Base-by-base conservation (phyloP, 2,113 vertebrate species). In the Laticauda colubrina region DNA sequence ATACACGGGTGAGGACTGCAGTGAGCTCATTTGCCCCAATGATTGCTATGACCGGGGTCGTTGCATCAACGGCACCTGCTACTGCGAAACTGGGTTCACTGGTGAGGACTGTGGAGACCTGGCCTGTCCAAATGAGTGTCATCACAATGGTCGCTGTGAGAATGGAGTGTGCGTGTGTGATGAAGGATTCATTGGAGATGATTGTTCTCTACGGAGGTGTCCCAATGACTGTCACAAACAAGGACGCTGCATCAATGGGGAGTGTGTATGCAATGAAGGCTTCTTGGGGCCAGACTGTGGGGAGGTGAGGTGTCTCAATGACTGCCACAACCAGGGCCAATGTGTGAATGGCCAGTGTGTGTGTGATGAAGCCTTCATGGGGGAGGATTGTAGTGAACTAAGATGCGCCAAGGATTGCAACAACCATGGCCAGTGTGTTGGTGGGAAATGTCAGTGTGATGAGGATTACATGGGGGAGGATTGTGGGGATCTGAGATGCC, bases 11-110 rank as follows among this genome's bases (percentile, higher is more conserved):
- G 98, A 98, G 1, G 99, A 99, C 97, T 99, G 99, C 93, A 95
- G 98, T 0, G 99, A 99, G 95, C 98, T 99, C 89, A 98, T 99
- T 97, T 99, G 99, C 94, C 99, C 99, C 86, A 99, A 99, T 0
- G 99, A 99, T 97, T 99, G 99, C 95, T 99, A 97, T 0, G 99
- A 99, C 97, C 98, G 99, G 0, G 99, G 99, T n/a, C 99, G 98
- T 93, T 99, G 99, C 12, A 8, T 98, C 94, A 99, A 99, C 0
- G 99, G 99, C 59, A 99, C 98, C 69, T 99, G 99, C 97, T 98
- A 96, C 95, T 99, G 99, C 0, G 99, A 99, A 0, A 97, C 98
- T 2, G 99, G 99, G 9, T 99, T 97, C 96, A 95, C 98, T 0
- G 99, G 99, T 0, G 99, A 99, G 14, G 99, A 99, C 98, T 99